Conservation (phyloP, 2,113 vertebrate species). For the Lynx canadensis region DNA sequence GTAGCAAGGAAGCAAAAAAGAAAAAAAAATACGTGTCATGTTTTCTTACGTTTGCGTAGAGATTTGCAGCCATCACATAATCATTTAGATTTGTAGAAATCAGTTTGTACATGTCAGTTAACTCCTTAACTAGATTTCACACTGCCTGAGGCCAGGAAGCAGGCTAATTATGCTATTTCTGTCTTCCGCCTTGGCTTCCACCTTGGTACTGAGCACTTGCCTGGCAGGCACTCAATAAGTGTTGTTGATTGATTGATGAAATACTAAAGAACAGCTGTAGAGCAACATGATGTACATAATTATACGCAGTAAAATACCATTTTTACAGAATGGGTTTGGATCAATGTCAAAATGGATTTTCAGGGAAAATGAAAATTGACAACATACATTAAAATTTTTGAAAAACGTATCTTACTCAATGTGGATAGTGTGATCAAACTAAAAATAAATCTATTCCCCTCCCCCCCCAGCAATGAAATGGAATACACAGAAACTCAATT, state of each 20-base stretch:
- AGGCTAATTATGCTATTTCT: background rate
- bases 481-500: conserved; percentile 6
- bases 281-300: background rate
- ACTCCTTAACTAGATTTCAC: conserved; percentile 1
- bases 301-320: conserved; percentile 24
- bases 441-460: conserved; percentile 22
- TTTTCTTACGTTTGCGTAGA: conserved; percentile 2
- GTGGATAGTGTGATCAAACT: conserved; percentile 43
- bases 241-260: conserved; percentile 40
- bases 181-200: background rate
- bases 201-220: background rate
- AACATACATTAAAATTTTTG: conserved; percentile 1
- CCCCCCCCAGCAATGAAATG: background rate
- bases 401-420: conserved; percentile 45
- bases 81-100: conserved; percentile 21
- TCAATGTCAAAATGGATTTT: conserved; percentile 64
- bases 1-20: background rate
- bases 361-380: conserved; percentile 60
- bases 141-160: conserved; percentile 21
- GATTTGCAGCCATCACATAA: background rate
- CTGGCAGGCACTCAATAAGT: background rate
- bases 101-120: background rate
- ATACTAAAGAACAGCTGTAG: background rate
- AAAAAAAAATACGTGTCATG: background rate
- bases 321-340: conserved; percentile 52